These are phyloP conservation scores for Lamellibrachia columna DNA, from an alignment of 2,888 invertebrate genomes.

Conservation along the genomic window DNA sequence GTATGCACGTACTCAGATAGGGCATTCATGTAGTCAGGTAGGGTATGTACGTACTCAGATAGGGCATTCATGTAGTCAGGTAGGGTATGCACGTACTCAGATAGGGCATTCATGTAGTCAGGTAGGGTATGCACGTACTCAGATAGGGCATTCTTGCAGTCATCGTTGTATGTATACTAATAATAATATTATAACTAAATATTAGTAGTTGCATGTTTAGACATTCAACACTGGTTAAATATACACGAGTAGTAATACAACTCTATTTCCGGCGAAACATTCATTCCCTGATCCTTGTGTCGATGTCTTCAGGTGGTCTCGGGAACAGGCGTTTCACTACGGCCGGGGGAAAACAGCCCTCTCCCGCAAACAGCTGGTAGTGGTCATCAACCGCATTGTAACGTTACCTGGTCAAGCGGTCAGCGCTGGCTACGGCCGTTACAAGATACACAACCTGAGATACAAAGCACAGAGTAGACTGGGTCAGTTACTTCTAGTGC, in stretches of 20 bases:
- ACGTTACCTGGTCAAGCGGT: conserved; percentile 38
- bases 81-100: background rate
- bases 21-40: background rate
- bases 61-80: background rate
- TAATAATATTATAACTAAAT: background rate
- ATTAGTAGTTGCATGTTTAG: background rate
- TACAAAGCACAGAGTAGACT: conserved; percentile 26
- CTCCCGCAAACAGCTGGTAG: conserved; percentile 24
- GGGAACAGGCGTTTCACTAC: conserved; percentile 32
- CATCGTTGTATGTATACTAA: background rate
- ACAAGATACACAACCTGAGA: conserved; percentile 28
- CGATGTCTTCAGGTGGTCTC: conserved; percentile 31
- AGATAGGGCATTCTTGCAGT: background rate
- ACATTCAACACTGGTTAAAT: background rate
- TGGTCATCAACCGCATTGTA: conserved; percentile 34
- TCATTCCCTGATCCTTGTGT: background rate
- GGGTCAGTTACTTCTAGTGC: conserved; percentile 22
- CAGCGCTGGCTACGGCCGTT: conserved; percentile 31
- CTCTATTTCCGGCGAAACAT: no score
- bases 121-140: background rate
- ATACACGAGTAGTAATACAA: no score
- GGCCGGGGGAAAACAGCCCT: conserved; percentile 30
- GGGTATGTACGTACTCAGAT: background rate
- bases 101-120: background rate
- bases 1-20: background rate